These are phyloP conservation scores for Andrena camellia DNA, from an alignment of 2,888 invertebrate species.

Conservation along the genomic window DNA sequence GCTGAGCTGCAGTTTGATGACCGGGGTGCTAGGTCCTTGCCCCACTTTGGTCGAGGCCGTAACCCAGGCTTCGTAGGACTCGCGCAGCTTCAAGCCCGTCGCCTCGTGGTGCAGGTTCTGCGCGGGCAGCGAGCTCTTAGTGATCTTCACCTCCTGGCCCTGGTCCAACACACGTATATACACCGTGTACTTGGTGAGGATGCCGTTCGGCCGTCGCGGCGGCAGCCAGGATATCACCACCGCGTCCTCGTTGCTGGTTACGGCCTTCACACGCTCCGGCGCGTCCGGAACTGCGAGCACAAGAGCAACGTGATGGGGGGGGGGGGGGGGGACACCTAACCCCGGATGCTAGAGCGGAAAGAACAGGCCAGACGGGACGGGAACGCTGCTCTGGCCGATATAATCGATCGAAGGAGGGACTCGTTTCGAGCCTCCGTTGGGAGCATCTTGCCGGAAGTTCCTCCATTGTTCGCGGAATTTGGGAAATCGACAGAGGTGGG, in stretches of 20 bases:
- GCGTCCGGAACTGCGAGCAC: constrained; percentile 86
- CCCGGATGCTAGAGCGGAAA: neutral
- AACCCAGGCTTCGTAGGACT: constrained; percentile 88
- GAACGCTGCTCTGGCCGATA: constrained; percentile 19
- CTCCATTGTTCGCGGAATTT: constrained; percentile 28
- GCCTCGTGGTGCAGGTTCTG: constrained; percentile 86
- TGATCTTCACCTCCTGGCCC: constrained; percentile 86
- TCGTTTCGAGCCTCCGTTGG: constrained; percentile 10
- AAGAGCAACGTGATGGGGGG: neutral
- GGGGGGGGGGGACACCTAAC: too few relatives aligned
- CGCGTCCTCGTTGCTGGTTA: constrained; percentile 87
- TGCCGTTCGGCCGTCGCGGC: constrained; percentile 88
- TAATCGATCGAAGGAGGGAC: constrained; percentile 22
- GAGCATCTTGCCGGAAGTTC: neutral
- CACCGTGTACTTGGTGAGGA: constrained; percentile 88
- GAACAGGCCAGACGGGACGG: neutral
- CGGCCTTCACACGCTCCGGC: constrained; percentile 88
- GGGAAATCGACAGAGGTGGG: neutral
- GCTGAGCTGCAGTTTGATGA: constrained; percentile 86
- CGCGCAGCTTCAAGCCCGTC: constrained; percentile 86
- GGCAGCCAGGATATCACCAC: constrained; percentile 89
- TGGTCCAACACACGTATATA: constrained; percentile 87
- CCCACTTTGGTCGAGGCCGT: constrained; percentile 88
- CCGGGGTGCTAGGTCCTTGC: constrained; percentile 87
- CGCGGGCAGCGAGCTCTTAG: constrained; percentile 85